phyloP scores from a whole-genome alignment of 2,113 vertebrate species.

The Callospermophilus lateralis region DNA sequence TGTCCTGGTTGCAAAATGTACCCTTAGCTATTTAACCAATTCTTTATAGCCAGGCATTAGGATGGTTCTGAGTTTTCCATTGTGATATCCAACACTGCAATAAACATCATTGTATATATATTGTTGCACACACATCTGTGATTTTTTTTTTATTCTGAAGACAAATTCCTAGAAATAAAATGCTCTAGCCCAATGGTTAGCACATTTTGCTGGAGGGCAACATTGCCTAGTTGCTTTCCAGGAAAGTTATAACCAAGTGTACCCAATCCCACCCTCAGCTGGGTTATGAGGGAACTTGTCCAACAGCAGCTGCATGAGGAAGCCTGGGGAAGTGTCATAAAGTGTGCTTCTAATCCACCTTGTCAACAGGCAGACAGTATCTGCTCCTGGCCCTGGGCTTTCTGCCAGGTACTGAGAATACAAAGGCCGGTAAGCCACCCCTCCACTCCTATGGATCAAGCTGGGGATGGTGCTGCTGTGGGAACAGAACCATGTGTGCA shows the following conservation, averaged over 20 bases:
- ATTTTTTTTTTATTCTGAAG: neutral
- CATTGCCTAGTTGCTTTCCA: neutral
- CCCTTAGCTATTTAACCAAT: neutral
- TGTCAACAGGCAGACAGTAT: neutral
- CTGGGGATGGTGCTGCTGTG: neutral
- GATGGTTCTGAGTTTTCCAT: neutral
- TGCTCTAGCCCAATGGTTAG: neutral
- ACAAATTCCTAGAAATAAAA: constrained; percentile 5
- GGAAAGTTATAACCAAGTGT: neutral
- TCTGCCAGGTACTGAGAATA: neutral
- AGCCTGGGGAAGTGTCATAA: neutral
- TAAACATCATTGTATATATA: neutral
- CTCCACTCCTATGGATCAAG: neutral
- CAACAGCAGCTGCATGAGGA: neutral
- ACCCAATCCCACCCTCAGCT: too few species aligned
- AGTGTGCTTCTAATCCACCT: neutral
- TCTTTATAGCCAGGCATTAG: neutral
- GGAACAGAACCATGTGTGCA: fast-evolving
- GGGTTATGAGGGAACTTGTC: neutral
- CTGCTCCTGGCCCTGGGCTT: neutral
- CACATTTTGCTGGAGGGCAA: neutral
- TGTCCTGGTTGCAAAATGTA: neutral
- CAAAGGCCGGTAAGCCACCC: neutral
- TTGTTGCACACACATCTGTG: neutral
- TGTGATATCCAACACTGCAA: neutral